Conservation (phyloP, 2,113 vertebrate species). For the Sakesphorus luctuosus region DNA sequence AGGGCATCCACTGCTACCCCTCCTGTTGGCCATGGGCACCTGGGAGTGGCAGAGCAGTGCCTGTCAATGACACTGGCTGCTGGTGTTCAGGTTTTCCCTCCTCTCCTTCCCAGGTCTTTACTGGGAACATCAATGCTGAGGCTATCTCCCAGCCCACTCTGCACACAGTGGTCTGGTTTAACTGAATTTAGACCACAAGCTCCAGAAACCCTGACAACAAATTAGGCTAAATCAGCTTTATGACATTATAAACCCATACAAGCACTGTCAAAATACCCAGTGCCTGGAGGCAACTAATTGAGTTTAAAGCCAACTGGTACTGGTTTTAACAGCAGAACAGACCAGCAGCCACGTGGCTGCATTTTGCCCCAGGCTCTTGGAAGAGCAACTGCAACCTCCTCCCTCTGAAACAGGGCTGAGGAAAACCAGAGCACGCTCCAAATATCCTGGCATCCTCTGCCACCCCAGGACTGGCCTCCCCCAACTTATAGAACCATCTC, state of each 20-base stretch:
- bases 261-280: background rate
- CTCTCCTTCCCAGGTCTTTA: background rate
- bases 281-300: background rate
- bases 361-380: background rate
- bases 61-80: accelerated
- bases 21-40: background rate
- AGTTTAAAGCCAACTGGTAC: background rate
- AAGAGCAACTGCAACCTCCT: background rate
- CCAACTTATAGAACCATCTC: background rate
- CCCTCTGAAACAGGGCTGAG: background rate
- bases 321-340: background rate
- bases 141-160: background rate
- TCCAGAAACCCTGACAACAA: conserved; percentile 12
- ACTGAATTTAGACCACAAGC: background rate
- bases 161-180: background rate
- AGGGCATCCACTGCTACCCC: background rate
- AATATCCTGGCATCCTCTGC: background rate
- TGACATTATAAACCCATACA: background rate
- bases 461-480: too few species aligned
- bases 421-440: background rate
- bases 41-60: background rate
- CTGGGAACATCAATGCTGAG: background rate
- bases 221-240: conserved; percentile 24
- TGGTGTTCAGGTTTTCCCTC: background rate
- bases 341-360: background rate